Base-by-base conservation (phyloP, 2,888 invertebrate genomes). In the Heliconius sara region DNA sequence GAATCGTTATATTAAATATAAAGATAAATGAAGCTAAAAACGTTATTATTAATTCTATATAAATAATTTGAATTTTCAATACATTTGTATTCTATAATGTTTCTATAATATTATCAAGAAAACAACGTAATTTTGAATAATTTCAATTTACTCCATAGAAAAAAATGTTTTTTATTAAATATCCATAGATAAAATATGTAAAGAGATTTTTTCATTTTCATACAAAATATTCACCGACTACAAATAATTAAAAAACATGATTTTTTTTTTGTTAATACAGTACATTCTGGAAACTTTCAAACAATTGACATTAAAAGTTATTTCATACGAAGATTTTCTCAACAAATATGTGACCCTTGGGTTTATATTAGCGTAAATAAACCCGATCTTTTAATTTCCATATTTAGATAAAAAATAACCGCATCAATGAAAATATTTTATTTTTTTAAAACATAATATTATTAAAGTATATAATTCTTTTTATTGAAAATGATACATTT, bases 221-320 rank as follows among this genome's bases (percentile, higher is more conserved):
- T 60, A 60, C 9, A 10, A n/a, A 10, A n/a, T 4, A 67, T 34
- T 67, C 19, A 43, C 39, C 7, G 68, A 25, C 13, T n/a, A 22
- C 22, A 25, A 25, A 70, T 70, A 0, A 43, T 39, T 68, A 6
- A 1, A n/a, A 39, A 43, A 16, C 2, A 9, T n/a, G n/a, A 30
- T 2, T n/a, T n/a, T 60, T n/a, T 52, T 52, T 19, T 19, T 19
- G 19, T 52, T 60, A 60, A 10, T 60, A n/a, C 3, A 12, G 10
- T 16, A 47, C 7, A 60, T 9, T 39, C 9, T 9, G n/a, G 60
- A 34, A n/a, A 60, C 34, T 60, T 57, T 73, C 10, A 73, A 34
- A 34, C 57, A 73, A 73, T 57, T 60, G 34, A 34, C n/a, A 57
- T 73, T 73, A 57, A 73, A 60, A 73, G 57, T 73, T 16, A 25